These are phyloP conservation scores for Euura lappo DNA, from an alignment of 1,140 invertebrate species.

Conservation along the genomic window DNA sequence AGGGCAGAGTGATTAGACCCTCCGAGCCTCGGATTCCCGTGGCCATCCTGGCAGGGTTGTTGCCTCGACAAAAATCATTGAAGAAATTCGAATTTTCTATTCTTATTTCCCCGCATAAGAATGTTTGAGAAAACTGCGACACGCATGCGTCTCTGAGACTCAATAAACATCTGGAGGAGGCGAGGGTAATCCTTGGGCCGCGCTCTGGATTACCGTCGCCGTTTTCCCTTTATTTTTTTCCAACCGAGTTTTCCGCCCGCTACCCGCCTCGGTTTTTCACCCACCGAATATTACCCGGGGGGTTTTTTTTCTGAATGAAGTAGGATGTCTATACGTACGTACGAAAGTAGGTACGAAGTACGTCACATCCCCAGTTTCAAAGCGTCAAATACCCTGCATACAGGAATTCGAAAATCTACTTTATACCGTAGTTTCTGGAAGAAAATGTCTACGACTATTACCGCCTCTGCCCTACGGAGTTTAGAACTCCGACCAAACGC, in stretches of 20 bases:
- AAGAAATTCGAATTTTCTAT: too few species aligned
- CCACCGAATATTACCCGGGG: neutral
- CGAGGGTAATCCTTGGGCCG: slow-evolving; percentile 49
- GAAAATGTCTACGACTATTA: neutral
- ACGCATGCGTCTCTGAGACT: slow-evolving; percentile 31
- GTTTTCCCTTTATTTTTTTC: slow-evolving; percentile 50
- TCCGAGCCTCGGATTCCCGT: too few species aligned
- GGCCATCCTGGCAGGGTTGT: too few species aligned
- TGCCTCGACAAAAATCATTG: too few species aligned
- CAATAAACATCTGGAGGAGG: slow-evolving; percentile 56
- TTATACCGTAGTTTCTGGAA: neutral
- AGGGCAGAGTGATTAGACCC: too few species aligned
- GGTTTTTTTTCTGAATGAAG: too few species aligned
- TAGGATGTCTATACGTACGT: too few species aligned
- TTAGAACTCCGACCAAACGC: neutral
- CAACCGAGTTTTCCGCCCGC: slow-evolving; percentile 21
- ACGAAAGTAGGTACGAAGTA: neutral
- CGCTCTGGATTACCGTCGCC: slow-evolving; percentile 53
- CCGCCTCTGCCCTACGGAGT: neutral
- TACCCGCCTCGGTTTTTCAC: slow-evolving; percentile 23
- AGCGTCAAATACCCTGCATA: neutral
- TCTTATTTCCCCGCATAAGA: too few species aligned
- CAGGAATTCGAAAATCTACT: neutral
- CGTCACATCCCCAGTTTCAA: neutral
- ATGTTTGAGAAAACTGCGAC: slow-evolving; percentile 12